Base-by-base conservation (phyloP, 2,797 vertebrate species). In the Channallabes apus region DNA sequence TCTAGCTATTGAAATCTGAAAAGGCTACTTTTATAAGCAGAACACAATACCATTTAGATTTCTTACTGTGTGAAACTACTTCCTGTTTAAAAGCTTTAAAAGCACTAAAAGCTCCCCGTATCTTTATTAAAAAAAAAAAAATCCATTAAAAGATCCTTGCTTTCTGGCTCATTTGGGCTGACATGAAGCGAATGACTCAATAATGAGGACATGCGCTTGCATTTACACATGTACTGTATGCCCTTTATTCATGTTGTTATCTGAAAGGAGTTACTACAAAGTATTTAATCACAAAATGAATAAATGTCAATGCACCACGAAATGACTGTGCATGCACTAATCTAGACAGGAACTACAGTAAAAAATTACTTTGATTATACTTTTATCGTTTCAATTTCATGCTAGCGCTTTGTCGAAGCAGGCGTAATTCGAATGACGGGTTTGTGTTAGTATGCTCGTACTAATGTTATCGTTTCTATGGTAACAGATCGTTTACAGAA, bases 1-100 rank as follows among this genome's bases (percentile, higher is more conserved):
- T 22, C 7, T 29, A 22, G 32, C n/a, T 64, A 67, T 62, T 68
- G 64, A 84, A 86, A 84, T 82, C 56, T 68, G 76, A 80, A 88
- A 86, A 75, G 68, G 41, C 6, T 15, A 58, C 38, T 78, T 78
- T 85, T 59, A 79, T 67, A 58, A 76, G 62, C 29, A 64, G 29
- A 67, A 27, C 41, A 85, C 69, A 81, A 72, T 83, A 61, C 64
- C 62, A 24, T 69, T 27, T 61, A 62, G 61, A 32, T 79, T 72
- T 35, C 82, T 29, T 32, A 64, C 69, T 62, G 46, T 59, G 68
- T 62, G 38, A 71, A 68, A 73, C 80, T 78, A 59, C 64, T 71
- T 61, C 69, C 46, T n/a, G 58, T 80, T 76, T 59, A 62, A 83
- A 72, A 51, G 38, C 56, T 84, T 84, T 59, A 77, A 67, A 56